Evolutionary conservation across 2,888 invertebrate species (phyloP).

Genomic region (Notodonta dromedarius): DNA sequence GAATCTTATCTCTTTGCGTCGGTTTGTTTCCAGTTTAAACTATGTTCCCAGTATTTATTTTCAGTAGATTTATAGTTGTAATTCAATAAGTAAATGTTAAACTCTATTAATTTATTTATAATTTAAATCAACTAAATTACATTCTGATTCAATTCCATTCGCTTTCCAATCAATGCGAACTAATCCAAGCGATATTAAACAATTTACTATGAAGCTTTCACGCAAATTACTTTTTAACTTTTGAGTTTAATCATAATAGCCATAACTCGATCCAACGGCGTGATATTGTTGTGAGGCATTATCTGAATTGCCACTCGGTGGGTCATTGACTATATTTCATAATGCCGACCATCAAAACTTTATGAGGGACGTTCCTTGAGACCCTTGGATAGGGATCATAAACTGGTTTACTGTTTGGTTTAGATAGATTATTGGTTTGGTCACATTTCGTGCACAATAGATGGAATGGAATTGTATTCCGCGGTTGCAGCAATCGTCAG

Average conservation of each 20-base stretch:
- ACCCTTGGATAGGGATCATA: constrained; percentile 57
- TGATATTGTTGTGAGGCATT: constrained; percentile 45
- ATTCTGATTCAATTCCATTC: neutral
- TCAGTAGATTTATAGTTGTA: too few relatives aligned
- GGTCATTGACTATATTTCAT: constrained; percentile 47
- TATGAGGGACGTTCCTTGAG: constrained; percentile 46
- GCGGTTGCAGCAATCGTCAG: neutral
- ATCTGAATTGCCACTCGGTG: constrained; percentile 39
- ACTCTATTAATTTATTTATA: neutral
- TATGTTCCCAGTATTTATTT: too few relatives aligned
- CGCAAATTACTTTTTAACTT: constrained; percentile 39
- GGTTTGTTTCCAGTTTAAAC: too few relatives aligned
- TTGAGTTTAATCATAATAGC: constrained; percentile 32
- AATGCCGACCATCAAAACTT: constrained; percentile 66
- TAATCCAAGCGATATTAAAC: constrained; percentile 15
- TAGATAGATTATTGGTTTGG: constrained; percentile 39
- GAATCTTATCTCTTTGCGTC: too few relatives aligned
- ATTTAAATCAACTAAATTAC: neutral
- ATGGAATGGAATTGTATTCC: constrained; percentile 1
- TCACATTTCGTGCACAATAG: neutral
- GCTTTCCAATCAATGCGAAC: constrained; percentile 12
- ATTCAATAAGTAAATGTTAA: too few relatives aligned
- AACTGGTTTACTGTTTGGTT: constrained; percentile 59
- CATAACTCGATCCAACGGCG: constrained; percentile 13
- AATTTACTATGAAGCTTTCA: constrained; percentile 27